These are phyloP conservation scores for Pachyuromys duprasi DNA, from an alignment of 2,797 vertebrate species.

Conservation along the genomic window DNA sequence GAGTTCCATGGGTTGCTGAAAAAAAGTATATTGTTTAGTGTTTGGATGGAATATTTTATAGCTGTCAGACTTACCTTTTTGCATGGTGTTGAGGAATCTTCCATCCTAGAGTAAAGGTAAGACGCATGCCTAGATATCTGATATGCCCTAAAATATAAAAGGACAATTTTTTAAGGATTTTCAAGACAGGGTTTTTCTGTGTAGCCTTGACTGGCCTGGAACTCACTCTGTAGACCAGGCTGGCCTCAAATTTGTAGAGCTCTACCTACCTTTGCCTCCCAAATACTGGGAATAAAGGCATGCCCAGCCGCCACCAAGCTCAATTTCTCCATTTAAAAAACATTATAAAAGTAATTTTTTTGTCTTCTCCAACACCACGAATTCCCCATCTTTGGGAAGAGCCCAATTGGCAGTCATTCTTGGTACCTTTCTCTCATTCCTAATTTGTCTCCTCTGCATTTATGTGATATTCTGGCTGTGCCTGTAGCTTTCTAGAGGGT, in stretches of 20 bases:
- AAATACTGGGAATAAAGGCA: too few relatives aligned
- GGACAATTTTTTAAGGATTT: background rate
- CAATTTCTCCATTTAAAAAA: background rate
- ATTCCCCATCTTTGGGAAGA: background rate
- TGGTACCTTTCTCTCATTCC: background rate
- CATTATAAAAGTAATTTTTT: background rate
- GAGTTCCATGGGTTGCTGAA: background rate
- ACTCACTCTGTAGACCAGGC: background rate
- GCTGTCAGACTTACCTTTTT: background rate
- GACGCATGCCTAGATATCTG: background rate
- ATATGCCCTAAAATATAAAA: background rate
- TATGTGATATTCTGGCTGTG: rapidly evolving
- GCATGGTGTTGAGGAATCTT: background rate
- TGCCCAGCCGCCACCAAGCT: too few relatives aligned
- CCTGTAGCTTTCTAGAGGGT: background rate
- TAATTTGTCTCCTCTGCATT: background rate
- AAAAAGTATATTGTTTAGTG: background rate
- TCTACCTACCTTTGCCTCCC: background rate
- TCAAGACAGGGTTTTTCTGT: background rate
- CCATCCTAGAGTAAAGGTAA: background rate
- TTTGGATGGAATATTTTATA: background rate
- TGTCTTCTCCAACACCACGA: background rate
- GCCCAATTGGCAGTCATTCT: background rate
- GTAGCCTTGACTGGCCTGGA: background rate
- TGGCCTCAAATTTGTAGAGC: background rate